Evolutionary conservation across 2,797 vertebrate species (phyloP).

Genomic region (Ctenochaetus hawaiiensis): DNA sequence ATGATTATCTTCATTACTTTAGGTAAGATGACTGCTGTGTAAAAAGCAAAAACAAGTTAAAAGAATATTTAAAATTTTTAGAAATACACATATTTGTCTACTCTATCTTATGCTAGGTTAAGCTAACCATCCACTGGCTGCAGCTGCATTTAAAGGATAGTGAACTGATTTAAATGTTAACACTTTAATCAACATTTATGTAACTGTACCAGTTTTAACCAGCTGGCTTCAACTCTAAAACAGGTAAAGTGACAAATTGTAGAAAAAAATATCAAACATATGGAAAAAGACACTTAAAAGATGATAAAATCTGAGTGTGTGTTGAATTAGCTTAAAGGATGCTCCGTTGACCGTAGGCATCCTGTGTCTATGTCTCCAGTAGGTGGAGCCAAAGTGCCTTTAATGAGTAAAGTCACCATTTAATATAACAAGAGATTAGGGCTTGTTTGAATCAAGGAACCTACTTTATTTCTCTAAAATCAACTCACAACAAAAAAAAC

Average conservation of each 20-base stretch:
- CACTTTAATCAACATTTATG: too few species aligned
- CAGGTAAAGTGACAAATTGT: too few species aligned
- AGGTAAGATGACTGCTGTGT: not conserved
- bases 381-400: constrained; percentile 46
- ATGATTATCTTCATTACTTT: not conserved
- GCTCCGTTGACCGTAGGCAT: not conserved
- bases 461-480: not conserved
- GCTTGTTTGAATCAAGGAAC: not conserved
- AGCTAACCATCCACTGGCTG: too few species aligned
- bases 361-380: not conserved
- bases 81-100: not conserved
- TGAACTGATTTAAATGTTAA: too few species aligned
- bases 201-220: not conserved
- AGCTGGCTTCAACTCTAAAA: too few species aligned
- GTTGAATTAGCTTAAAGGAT: not conserved
- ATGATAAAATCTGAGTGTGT: too few species aligned
- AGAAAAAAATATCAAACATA: too few species aligned
- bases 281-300: too few species aligned
- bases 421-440: not conserved
- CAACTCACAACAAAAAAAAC: not conserved
- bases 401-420: constrained; percentile 6
- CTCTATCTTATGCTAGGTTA: too few species aligned
- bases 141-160: too few species aligned
- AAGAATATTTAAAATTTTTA: not conserved
- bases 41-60: not conserved